These are phyloP conservation scores for Hyaena hyaena DNA, from an alignment of 2,113 vertebrate species.

Conservation along the genomic window DNA sequence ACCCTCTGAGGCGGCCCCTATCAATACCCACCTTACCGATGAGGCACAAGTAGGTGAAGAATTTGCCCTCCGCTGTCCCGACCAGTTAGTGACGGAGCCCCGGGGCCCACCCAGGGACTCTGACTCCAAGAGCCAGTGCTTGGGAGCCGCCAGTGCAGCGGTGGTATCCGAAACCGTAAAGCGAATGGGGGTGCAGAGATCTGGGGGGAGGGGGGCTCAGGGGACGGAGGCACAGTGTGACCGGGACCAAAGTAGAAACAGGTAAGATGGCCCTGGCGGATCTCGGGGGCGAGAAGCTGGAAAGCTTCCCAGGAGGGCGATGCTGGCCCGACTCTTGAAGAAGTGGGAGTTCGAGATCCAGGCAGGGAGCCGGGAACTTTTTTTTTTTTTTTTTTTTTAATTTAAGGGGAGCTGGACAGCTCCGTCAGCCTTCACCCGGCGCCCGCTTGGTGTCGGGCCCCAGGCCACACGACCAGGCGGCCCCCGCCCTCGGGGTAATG, in stretches of 20 bases:
- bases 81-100: not conserved
- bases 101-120: not conserved
- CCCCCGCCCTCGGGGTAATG: not conserved
- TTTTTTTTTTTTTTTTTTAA: not conserved
- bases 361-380: not conserved
- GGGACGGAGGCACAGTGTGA: not conserved
- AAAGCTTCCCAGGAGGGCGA: not conserved
- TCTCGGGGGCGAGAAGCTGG: not conserved
- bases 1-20: not conserved
- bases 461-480: not conserved
- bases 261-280: not conserved
- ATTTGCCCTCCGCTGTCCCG: not conserved
- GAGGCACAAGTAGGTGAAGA: not conserved
- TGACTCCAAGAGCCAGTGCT: not conserved
- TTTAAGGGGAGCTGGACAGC: not conserved
- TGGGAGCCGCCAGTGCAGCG: not conserved
- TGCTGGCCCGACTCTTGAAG: not conserved
- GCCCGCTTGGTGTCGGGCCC: not conserved
- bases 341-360: not conserved
- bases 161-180: not conserved
- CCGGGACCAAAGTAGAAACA: not conserved
- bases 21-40: not conserved
- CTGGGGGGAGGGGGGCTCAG: not conserved
- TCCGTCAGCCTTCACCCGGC: not conserved
- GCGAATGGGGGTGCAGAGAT: not conserved